Evolutionary conservation across 2,888 invertebrate species (phyloP), one percentile per base, ranked within the genome.

Genomic region (Noctuana brunneofusca): DNA sequence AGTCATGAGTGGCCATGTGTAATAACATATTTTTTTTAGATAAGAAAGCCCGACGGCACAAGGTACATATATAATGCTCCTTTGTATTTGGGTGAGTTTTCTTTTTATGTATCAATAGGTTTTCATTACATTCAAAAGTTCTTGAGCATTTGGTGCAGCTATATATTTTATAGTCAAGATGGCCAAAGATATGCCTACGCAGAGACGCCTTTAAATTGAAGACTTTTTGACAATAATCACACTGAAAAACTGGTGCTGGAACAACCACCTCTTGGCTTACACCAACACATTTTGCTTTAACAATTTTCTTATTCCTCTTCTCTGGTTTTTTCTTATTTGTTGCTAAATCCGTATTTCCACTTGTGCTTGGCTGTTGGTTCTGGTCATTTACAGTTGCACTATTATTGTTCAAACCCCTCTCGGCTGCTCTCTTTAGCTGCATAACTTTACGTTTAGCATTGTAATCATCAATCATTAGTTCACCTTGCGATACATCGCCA

Each of bases 1-100:
- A 76, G 0, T 95, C 94, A 79, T 97, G 97, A 14, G 93, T 93
- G 8, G 95, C 90, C 72, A 96, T 89, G 81, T 97, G 97, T 57
- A 95, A 82, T 68, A 94, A 92, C 59, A 97, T 85, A 35, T 96
- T 93, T 74, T 96, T 96, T 81, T 96, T 95, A 12, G 96, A 87
- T 0, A 95, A 93, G 79, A 97, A 97, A 32, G 93, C 93, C 77
- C 96, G 96, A 55, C 94, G 93, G 79, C 97, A 97, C 69, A 95
- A 93, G 72, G 94, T 89, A 78, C 97, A 97, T 54, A 94, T 91
- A 79, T 93, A 96, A 24, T 93, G 84, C 41, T 87, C 82, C 0
- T 78, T 66, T 64, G 84, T 75, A n/a, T 75, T 79, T 0, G 89
- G 85, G 74, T 95, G 95, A 66, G 89, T 87, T 66, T 92, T 91